These are phyloP conservation scores for Diadromus collaris DNA, from an alignment of 2,888 invertebrate genomes.

Conservation along the genomic window DNA sequence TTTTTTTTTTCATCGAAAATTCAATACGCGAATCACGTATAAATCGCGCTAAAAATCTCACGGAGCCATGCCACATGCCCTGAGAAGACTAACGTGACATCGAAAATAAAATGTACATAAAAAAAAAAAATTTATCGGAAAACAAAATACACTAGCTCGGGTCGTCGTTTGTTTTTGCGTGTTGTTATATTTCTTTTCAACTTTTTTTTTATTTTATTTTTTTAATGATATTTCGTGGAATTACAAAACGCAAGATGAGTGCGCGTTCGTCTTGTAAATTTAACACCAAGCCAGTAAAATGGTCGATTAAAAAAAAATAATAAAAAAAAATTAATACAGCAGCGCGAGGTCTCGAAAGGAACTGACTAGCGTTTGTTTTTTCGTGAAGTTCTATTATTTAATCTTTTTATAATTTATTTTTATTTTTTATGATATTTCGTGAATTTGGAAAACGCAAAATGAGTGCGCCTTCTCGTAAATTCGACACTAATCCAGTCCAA, in stretches of 20 bases:
- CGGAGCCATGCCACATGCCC: not conserved
- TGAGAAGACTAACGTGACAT: not conserved
- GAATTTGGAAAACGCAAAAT: not conserved
- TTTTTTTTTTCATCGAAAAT: not conserved
- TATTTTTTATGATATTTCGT: not conserved
- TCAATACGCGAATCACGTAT: not conserved
- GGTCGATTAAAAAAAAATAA: slow-evolving; percentile 7
- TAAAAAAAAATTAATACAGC: slow-evolving; percentile 7
- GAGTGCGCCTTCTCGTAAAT: not conserved
- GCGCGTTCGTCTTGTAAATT: not conserved
- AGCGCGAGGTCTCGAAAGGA: not conserved
- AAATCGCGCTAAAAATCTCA: not conserved
- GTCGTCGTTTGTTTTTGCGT: not conserved
- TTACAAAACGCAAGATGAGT: not conserved
- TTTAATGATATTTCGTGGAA: not conserved
- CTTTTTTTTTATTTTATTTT: not conserved
- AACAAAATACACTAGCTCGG: not conserved
- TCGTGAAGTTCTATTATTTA: too few relatives aligned
- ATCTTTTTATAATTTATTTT: not conserved
- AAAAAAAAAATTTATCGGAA: not conserved
- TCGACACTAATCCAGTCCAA: not conserved
- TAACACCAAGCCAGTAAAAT: not conserved
- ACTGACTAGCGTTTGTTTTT: not conserved
- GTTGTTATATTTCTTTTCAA: too few relatives aligned
- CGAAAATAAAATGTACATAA: not conserved